phyloP scores from a whole-genome alignment of 2,888 invertebrate genomes.

The Cosmorhoe ocellata region DNA sequence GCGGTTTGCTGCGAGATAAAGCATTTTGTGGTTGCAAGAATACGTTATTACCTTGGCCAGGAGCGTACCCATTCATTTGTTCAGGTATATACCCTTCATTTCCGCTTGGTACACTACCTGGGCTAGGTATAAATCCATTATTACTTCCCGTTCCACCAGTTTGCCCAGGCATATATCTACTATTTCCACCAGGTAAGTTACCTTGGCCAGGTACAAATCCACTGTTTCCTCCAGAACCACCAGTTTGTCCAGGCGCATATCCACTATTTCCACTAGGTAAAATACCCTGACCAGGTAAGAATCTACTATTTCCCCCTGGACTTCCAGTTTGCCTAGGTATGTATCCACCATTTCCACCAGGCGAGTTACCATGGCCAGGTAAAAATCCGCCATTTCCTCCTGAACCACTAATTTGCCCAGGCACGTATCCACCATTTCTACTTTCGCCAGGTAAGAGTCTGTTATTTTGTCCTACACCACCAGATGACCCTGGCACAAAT shows the following conservation, averaged over 20 bases:
- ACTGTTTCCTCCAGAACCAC: neutral
- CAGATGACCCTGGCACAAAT: slow-evolving; percentile 6
- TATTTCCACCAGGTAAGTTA: neutral
- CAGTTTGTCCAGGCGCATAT: slow-evolving; percentile 26
- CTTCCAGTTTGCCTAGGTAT: slow-evolving; percentile 11
- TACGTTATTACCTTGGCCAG: slow-evolving; percentile 10
- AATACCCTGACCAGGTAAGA: slow-evolving; percentile 21
- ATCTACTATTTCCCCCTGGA: slow-evolving; percentile 18
- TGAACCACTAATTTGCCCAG: slow-evolving; percentile 7
- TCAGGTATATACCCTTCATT: slow-evolving; percentile 14
- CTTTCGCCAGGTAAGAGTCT: slow-evolving; percentile 9
- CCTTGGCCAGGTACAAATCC: slow-evolving; percentile 16
- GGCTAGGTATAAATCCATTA: slow-evolving; percentile 15
- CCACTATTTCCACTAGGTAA: slow-evolving; percentile 20
- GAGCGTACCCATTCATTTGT: slow-evolving; percentile 5
- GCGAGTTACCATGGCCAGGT: neutral
- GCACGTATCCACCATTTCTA: slow-evolving; percentile 10
- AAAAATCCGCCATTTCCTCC: slow-evolving; percentile 23
- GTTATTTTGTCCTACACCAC: slow-evolving; percentile 16
- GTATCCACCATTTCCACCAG: slow-evolving; percentile 6
- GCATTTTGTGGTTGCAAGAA: neutral
- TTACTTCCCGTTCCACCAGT: slow-evolving; percentile 2
- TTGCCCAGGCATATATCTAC: slow-evolving; percentile 5
- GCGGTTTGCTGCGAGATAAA: slow-evolving; percentile 6
- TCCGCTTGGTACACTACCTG: slow-evolving; percentile 5